These are phyloP conservation scores for Ennomos fuscantarius DNA, from an alignment of 2,888 invertebrate species.

Conservation along the genomic window DNA sequence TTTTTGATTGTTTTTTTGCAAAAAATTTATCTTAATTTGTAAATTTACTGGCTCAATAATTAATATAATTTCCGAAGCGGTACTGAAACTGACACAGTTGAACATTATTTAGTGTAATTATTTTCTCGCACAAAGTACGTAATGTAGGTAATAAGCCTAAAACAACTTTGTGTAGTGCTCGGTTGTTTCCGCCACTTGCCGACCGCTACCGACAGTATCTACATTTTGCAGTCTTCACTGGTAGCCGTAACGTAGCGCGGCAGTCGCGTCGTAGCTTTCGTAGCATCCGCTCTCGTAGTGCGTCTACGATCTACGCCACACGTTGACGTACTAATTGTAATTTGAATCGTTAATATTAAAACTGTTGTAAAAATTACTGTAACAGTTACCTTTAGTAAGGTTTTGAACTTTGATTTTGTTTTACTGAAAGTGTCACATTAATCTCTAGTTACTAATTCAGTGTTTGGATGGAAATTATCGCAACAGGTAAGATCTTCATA, in stretches of 20 bases:
- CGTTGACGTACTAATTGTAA: conserved; percentile 21
- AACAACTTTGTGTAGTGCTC: conserved; percentile 61
- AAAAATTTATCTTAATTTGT: no score
- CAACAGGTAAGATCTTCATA: conserved; percentile 51
- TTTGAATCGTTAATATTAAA: conserved; percentile 4
- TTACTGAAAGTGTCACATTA: conserved; percentile 15
- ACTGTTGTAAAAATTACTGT: background rate
- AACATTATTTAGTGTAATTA: background rate
- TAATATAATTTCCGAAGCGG: no score
- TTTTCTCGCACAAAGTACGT: conserved; percentile 27
- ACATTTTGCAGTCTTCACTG: conserved; percentile 56
- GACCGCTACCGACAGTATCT: conserved; percentile 59
- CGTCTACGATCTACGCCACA: conserved; percentile 33
- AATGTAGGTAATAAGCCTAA: conserved; percentile 53
- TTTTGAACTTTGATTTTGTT: background rate
- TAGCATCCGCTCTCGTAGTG: conserved; percentile 43
- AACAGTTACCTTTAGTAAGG: background rate
- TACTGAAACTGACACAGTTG: background rate
- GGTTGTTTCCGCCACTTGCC: conserved; percentile 64
- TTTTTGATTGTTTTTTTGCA: no score
- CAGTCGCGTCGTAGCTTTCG: conserved; percentile 73
- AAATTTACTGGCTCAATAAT: no score
- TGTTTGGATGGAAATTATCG: conserved; percentile 50
- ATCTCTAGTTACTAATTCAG: conserved; percentile 31
- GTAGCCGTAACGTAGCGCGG: conserved; percentile 60